These are phyloP conservation scores for Neopelma chrysocephalum DNA, from an alignment of 2,797 vertebrate genomes.

Conservation along the genomic window DNA sequence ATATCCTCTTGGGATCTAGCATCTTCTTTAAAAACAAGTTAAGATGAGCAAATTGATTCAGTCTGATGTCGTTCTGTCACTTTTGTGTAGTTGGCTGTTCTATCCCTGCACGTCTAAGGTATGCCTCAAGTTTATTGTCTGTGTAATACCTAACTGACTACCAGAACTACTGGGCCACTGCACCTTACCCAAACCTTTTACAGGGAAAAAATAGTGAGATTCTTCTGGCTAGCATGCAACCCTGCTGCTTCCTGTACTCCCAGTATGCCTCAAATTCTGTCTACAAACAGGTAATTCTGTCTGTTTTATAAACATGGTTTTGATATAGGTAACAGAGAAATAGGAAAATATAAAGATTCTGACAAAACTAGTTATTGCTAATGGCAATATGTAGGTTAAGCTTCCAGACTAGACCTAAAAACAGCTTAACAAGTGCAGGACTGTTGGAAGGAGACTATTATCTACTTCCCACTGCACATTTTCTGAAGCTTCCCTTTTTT, in stretches of 20 bases:
- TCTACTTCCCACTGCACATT: neutral
- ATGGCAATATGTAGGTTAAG: neutral
- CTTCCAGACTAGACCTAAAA: neutral
- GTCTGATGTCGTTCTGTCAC: accelerated
- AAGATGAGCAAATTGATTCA: neutral
- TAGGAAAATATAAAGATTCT: neutral
- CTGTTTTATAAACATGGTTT: neutral
- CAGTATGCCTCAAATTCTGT: neutral
- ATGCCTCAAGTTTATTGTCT: neutral
- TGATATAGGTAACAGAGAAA: neutral
- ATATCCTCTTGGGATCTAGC: neutral
- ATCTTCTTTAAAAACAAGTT: neutral
- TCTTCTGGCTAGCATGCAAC: neutral
- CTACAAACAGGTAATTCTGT: neutral
- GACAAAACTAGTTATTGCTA: neutral
- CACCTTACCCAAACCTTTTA: neutral
- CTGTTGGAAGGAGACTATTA: neutral
- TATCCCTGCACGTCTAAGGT: neutral
- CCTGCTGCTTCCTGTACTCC: neutral
- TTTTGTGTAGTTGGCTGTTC: neutral
- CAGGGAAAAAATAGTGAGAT: neutral
- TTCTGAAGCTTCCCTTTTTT: neutral
- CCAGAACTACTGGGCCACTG: neutral
- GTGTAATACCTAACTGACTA: neutral
- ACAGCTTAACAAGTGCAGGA: neutral